Evolutionary conservation across 2,797 vertebrate species (phyloP), one percentile per base, ranked within the genome.

Genomic region (Jordanella pulchra): DNA sequence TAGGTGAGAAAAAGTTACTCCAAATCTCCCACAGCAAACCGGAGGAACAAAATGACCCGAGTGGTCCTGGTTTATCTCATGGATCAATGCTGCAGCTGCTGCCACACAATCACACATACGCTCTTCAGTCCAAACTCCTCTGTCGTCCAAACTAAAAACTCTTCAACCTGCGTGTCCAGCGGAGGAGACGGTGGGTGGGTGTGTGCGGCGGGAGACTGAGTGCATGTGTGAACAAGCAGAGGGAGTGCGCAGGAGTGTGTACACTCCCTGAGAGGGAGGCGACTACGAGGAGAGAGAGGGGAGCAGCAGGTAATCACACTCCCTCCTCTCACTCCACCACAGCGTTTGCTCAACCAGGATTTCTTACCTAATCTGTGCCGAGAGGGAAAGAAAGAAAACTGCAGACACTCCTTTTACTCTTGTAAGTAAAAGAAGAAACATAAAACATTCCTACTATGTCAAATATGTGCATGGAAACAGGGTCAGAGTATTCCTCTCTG

Each of bases 181-280:
- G 70, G 30, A 73, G 63, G 68, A 72, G 51, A 65, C 78, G 67
- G 77, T 4, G 18, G 23, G 77, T 63, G 81, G 2, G 73, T 67
- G 56, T 70, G 81, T 75, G 83, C 79, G 75, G 84, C 82, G 71
- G 86, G 84, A 78, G 83, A 79, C 67, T 44, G 25, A 80, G 76
- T 64, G 84, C 86, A 44, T 91, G 91, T 91, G 89, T 91, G 89
- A 90, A 91, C 90, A 92, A 84, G 90, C 85, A 90, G 80, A 68
- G 72, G 58, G 81, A 75, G 80, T 75, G 80, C 1, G 42, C 67
- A 81, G 73, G 79, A 85, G 78, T 78, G 82, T 81, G 81, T 82
- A 80, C 79, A 87, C 91, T 87, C 90, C 88, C 87, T 23, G 51
- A 84, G 83, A 87, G 90, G 91, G 90, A 88, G 90, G 90, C 65